Evolutionary conservation across 2,797 vertebrate species (phyloP).

Genomic region (Nothura maculosa): DNA sequence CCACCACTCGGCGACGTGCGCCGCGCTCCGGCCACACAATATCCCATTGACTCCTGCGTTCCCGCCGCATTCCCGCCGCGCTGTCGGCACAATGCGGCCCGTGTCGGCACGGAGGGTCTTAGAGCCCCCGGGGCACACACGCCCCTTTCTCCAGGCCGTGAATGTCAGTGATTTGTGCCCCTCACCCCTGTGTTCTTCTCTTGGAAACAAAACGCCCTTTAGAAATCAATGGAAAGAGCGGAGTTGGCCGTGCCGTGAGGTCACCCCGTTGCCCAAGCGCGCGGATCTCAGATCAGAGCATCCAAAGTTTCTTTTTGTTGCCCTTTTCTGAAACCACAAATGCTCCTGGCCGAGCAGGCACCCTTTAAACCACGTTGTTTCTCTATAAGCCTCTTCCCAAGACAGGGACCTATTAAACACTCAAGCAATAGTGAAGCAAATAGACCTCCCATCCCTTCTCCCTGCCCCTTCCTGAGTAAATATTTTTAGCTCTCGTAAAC

Average conservation of each 20-base stretch:
- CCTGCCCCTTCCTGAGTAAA: slow-evolving; percentile 18
- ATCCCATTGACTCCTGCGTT: not conserved
- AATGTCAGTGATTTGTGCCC: not conserved
- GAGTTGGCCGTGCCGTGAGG: not conserved
- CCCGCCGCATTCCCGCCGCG: rapidly evolving
- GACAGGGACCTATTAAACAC: not conserved
- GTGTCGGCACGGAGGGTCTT: not conserved
- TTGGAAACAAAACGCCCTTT: slow-evolving; percentile 35
- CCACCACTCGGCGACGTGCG: not conserved
- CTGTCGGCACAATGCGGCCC: not conserved
- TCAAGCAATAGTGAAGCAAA: not conserved
- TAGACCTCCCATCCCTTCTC: not conserved
- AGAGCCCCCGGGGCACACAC: not conserved
- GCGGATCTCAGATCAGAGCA: too few relatives aligned
- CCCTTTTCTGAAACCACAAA: too few relatives aligned
- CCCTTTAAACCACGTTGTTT: not conserved
- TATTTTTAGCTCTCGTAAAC: slow-evolving; percentile 57
- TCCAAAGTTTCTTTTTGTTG: too few relatives aligned
- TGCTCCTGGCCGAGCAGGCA: too few relatives aligned
- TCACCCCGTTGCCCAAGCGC: too few relatives aligned
- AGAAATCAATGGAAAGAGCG: not conserved
- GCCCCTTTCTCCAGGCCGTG: rapidly evolving
- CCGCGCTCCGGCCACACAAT: not conserved
- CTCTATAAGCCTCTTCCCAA: slow-evolving; percentile 25
- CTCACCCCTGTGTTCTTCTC: not conserved